phyloP scores from a whole-genome alignment of 2,888 invertebrate species.

The Pachliopta kotzebuea region DNA sequence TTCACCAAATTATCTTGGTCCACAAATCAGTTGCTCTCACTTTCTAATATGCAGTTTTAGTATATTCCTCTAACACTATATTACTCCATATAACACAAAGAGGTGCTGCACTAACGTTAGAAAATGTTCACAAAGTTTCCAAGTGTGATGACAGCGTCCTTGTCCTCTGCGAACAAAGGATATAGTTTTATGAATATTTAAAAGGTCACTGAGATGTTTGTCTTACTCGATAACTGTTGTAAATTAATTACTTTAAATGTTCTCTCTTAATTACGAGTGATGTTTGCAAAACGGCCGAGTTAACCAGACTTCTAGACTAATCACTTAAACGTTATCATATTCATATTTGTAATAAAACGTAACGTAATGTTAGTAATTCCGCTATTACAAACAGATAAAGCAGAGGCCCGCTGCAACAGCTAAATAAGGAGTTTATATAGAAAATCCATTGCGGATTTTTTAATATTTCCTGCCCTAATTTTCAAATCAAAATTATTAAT shows the following conservation, averaged over 20 bases:
- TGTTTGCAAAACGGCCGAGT: slow-evolving; percentile 6
- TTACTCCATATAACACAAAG: not conserved
- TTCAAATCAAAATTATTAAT: too few relatives aligned
- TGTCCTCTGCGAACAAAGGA: slow-evolving; percentile 22
- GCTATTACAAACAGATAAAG: not conserved
- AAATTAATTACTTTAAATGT: slow-evolving; percentile 18
- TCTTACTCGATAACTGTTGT: slow-evolving; percentile 6
- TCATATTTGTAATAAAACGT: not conserved
- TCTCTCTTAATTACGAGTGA: not conserved
- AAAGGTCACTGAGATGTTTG: slow-evolving; percentile 16
- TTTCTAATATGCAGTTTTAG: slow-evolving; percentile 7
- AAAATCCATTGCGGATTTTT: too few relatives aligned
- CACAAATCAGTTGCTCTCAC: slow-evolving; percentile 5
- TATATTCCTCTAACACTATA: slow-evolving; percentile 13
- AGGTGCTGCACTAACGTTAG: not conserved
- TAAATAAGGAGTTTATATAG: too few relatives aligned
- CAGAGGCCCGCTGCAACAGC: not conserved
- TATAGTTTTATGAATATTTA: slow-evolving; percentile 11
- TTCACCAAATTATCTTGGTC: slow-evolving; percentile 15
- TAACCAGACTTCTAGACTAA: slow-evolving; percentile 1
- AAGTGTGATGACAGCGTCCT: not conserved
- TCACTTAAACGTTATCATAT: not conserved
- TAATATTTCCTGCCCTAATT: too few relatives aligned
- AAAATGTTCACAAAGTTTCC: slow-evolving; percentile 1
- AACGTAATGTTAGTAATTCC: not conserved